Evolutionary conservation across 1,140 invertebrate species (phyloP).

Genomic region (Paracyclopina nana): DNA sequence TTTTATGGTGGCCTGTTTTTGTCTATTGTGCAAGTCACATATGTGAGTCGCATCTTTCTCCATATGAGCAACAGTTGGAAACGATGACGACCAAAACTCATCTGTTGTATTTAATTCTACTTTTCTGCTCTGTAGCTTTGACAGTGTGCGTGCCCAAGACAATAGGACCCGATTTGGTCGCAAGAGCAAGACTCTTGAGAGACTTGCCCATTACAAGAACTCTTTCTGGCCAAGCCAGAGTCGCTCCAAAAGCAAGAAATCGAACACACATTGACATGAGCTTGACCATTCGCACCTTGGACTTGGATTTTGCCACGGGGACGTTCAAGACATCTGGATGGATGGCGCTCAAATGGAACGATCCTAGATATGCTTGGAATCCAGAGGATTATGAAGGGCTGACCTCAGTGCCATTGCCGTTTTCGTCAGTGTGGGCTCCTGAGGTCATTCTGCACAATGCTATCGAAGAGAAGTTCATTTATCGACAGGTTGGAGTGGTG

Average conservation of each 20-base stretch:
- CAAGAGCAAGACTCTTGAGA: background rate
- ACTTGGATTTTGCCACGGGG: slow-evolving; percentile 6
- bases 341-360: background rate
- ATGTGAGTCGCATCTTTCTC: no score
- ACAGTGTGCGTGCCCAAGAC: no score
- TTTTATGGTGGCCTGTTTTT: no score
- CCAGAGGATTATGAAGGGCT: background rate
- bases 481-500: slow-evolving; percentile 2
- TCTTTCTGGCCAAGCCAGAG: no score
- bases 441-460: slow-evolving; percentile 6
- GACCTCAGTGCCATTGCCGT: background rate
- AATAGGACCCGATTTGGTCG: background rate
- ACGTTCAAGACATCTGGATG: background rate
- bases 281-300: background rate
- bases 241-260: background rate
- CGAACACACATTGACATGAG: slow-evolving; percentile 1
- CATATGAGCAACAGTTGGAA: no score
- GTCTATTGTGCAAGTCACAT: no score
- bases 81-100: no score
- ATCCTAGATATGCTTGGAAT: slow-evolving; percentile 1
- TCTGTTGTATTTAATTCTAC: no score
- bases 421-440: background rate
- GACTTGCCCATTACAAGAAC: background rate
- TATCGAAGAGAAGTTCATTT: background rate
- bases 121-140: no score